A percentile compares a stretch with the other conserved stretches of the same genome.
These are phyloP conservation scores for Calephelis nemesis DNA, from an alignment of 1,140 invertebrate species.

Conservation along the genomic window DNA sequence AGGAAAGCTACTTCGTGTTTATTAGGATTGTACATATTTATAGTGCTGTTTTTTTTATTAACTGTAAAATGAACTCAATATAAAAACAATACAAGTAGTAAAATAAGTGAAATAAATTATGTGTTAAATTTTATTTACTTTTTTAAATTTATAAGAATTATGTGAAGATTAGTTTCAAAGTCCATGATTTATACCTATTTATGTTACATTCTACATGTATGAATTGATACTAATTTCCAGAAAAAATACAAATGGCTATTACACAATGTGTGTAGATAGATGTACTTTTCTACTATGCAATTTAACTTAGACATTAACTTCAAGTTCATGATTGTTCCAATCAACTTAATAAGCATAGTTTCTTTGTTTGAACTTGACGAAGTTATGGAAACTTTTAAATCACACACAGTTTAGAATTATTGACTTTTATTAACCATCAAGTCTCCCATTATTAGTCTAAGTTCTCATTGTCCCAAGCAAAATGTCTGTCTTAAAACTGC, in stretches of 20 bases:
- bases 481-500: constrained; percentile 34
- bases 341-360: neutral
- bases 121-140: too few species aligned
- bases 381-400: neutral
- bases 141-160: too few species aligned
- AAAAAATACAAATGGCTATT: constrained; percentile 24
- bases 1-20: too few species aligned
- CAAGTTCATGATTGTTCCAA: constrained; percentile 4
- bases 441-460: neutral
- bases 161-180: too few species aligned
- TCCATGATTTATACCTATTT: too few species aligned
- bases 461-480: constrained; percentile 28
- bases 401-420: neutral
- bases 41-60: too few species aligned
- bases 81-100: too few species aligned
- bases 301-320: neutral
- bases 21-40: too few species aligned
- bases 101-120: too few species aligned
- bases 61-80: too few species aligned
- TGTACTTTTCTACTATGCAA: constrained; percentile 1
- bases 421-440: neutral
- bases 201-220: too few species aligned
- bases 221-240: constrained; percentile 1
- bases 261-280: constrained; percentile 27
- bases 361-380: constrained; percentile 7